A percentile compares a stretch with the other conserved stretches of the same genome.
phyloP scores from a whole-genome alignment of 2,797 vertebrate genomes.

The Alectoris magna region DNA sequence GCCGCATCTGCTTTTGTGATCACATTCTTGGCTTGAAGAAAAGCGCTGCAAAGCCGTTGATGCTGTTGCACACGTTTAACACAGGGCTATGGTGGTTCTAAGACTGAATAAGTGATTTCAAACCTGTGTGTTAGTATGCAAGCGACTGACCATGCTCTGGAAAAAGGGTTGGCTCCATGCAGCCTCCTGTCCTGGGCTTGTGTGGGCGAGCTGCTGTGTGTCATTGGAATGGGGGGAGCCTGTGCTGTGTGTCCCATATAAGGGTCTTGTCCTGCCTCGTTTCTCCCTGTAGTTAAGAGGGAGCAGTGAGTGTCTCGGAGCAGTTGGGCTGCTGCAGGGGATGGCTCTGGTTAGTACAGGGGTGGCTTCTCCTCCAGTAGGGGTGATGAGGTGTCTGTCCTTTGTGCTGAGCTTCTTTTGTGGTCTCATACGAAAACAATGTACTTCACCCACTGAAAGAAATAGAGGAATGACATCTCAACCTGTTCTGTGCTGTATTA shows the following conservation, averaged over 20 bases:
- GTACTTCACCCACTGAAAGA: neutral
- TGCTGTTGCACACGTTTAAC: neutral
- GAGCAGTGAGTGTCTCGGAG: neutral
- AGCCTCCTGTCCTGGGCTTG: neutral
- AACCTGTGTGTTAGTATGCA: neutral
- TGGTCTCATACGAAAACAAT: neutral
- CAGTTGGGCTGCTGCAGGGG: neutral
- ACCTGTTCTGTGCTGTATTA: neutral
- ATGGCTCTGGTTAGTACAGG: neutral
- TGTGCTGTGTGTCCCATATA: neutral
- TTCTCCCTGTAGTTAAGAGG: neutral
- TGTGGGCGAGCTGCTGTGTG: neutral
- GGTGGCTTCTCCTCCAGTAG: neutral
- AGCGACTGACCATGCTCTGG: neutral
- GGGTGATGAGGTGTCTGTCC: neutral
- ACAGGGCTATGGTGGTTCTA: neutral
- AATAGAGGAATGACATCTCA: slow-evolving; percentile 7
- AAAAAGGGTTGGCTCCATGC: neutral
- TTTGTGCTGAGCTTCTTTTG: neutral
- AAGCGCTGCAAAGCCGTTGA: neutral
- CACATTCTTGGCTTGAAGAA: neutral
- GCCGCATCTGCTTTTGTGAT: slow-evolving; percentile 16
- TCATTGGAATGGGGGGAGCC: neutral
- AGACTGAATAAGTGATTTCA: neutral
- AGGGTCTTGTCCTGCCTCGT: neutral